Conservation (phyloP, 1,140 invertebrate species). For the Drosophila lacteicornis region DNA sequence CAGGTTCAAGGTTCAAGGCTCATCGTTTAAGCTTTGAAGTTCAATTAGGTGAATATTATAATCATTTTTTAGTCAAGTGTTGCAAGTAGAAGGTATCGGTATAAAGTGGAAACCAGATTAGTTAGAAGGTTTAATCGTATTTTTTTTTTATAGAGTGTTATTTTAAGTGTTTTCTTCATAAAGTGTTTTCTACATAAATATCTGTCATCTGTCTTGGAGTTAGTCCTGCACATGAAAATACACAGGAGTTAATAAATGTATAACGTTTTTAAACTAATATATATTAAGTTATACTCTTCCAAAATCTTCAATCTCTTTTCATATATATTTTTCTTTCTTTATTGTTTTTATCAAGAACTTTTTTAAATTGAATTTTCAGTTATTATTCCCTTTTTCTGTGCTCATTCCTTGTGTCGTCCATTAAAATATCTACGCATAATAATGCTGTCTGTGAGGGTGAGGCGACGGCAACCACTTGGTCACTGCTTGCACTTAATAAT, state of each 20-base stretch:
- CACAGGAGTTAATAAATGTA: no score
- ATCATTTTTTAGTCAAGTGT: not conserved
- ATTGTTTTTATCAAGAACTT: not conserved
- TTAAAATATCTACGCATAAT: conserved; percentile 54
- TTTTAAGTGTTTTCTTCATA: no score
- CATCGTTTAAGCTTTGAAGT: not conserved
- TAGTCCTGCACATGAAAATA: no score
- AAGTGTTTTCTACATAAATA: no score
- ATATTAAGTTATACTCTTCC: no score
- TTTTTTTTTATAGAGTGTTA: no score
- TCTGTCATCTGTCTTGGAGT: no score
- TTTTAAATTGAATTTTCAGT: not conserved
- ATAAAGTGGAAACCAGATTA: no score
- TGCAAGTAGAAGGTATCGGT: no score
- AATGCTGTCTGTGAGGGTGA: conserved; percentile 31
- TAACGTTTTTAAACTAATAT: no score
- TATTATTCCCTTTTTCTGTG: conserved; percentile 1
- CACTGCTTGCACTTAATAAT: conserved; percentile 55
- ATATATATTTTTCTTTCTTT: not conserved
- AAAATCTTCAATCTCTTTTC: no score
- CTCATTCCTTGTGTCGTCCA: conserved; percentile 16
- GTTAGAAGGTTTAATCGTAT: no score
- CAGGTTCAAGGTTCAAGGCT: not conserved
- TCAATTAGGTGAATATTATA: not conserved
- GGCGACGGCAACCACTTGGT: conserved; percentile 29